Evolutionary conservation across 2,888 invertebrate species (phyloP), one percentile per base, ranked within the genome.

Genomic region (Trypoxylon attenuatum): DNA sequence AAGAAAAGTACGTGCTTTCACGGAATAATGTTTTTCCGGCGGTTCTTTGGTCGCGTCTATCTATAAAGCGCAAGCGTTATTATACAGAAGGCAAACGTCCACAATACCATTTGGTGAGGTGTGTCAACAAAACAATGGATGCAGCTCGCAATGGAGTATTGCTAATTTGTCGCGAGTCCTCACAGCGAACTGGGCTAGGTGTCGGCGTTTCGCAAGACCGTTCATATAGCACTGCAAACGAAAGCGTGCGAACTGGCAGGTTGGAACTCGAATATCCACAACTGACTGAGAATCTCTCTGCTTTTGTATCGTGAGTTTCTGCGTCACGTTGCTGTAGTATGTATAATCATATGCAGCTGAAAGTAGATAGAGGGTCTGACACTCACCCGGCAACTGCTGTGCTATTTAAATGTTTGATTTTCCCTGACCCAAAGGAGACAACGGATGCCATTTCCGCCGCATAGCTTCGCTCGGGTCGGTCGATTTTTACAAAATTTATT

Each of bases 201-300:
- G 61, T 47, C n/a, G n/a, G 55, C 22, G 52, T 58, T 54, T 58
- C 54, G 50, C n/a, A n/a, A n/a, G n/a, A n/a, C n/a, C n/a, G n/a
- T n/a, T n/a, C n/a, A n/a, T n/a, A n/a, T n/a, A n/a, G n/a, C n/a
- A n/a, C n/a, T 65, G 51, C 55, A 62, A 69, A 69, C 50, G 51
- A 46, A 52, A 54, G 21, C 23, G 51, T 41, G 49, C 43, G 50
- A 66, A 60, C 47, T 63, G 54, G 59, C 54, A 56, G 57, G 29
- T 58, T 51, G 45, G 42, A 59, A 64, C 61, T 71, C 61, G 60
- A 77, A 76, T 76, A 68, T 65, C 61, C 60, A 50, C 61, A 54
- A 49, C 41, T 54, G 41, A 27, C 18, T n/a, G 15, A 33, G 59
- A 53, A 50, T 16, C 39, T 53, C 52, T 53, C 41, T 15, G 13